A percentile compares a stretch with the other conserved stretches of the same genome.
These are phyloP conservation scores for Ctena decussata DNA, from an alignment of 2,888 invertebrate genomes.

Conservation along the genomic window DNA sequence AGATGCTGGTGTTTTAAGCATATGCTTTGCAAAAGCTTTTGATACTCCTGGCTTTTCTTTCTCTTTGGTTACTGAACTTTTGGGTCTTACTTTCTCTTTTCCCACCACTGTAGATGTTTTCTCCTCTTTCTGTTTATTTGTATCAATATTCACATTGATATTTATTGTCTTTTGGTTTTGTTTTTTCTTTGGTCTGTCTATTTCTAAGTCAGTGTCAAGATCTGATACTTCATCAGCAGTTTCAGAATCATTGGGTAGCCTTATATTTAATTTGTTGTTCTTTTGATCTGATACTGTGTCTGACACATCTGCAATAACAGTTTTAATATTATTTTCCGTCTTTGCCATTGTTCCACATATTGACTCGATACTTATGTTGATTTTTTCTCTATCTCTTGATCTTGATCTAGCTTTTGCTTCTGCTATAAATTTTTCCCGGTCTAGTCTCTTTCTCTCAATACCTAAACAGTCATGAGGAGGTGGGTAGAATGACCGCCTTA, in stretches of 20 bases:
- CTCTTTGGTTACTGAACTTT: neutral
- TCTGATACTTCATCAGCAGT: constrained; percentile 71
- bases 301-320: constrained; percentile 37
- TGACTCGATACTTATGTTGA: constrained; percentile 54
- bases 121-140: constrained; percentile 15
- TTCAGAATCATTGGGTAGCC: constrained; percentile 43
- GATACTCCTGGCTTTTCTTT: constrained; percentile 55
- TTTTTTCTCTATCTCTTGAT: constrained; percentile 5
- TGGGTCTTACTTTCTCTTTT: neutral
- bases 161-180: constrained; percentile 27
- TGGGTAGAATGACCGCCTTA: constrained; percentile 51
- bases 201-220: constrained; percentile 61
- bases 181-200: constrained; percentile 16
- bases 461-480: constrained; percentile 55
- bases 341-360: constrained; percentile 31
- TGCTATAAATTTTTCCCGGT: neutral
- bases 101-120: neutral
- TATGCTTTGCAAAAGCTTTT: constrained; percentile 55
- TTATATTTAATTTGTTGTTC: constrained; percentile 34
- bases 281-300: constrained; percentile 19
- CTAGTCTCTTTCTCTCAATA: constrained; percentile 8
- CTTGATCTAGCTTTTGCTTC: neutral
- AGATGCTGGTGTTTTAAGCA: constrained; percentile 47
- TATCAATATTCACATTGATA: constrained; percentile 54
- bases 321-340: constrained; percentile 39